Percentiles rank a stretch among this genome's conserved stretches.
phyloP scores from a whole-genome alignment of 2,113 vertebrate species.

The Scomber scombrus region DNA sequence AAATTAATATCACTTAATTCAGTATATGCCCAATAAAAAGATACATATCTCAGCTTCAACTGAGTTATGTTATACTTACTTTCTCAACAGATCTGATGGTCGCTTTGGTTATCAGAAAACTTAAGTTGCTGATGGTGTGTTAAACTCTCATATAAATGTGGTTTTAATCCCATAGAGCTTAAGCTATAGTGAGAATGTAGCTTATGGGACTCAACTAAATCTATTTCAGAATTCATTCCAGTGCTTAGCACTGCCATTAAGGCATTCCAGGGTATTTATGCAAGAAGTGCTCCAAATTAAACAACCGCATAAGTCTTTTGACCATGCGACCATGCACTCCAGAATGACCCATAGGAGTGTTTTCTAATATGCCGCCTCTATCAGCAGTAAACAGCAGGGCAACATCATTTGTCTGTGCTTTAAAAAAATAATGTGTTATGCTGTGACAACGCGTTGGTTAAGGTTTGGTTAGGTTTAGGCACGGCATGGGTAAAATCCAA shows the following conservation, averaged over 20 bases:
- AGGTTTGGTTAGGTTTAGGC: too few relatives aligned
- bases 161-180: slow-evolving; percentile 46
- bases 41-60: background rate
- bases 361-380: too few relatives aligned
- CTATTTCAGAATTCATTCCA: slow-evolving; percentile 36
- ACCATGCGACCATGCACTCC: too few relatives aligned
- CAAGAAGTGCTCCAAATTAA: too few relatives aligned
- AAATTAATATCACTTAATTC: slow-evolving; percentile 16
- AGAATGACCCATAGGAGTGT: too few relatives aligned
- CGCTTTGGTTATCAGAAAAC: slow-evolving; percentile 30
- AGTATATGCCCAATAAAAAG: background rate
- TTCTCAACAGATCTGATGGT: slow-evolving; percentile 1
- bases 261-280: slow-evolving; percentile 35
- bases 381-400: too few relatives aligned
- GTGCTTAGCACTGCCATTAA: slow-evolving; percentile 24
- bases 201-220: slow-evolving; percentile 49
- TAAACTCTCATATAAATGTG: slow-evolving; percentile 47
- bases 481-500: too few relatives aligned
- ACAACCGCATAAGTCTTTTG: too few relatives aligned
- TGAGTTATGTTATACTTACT: background rate
- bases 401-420: too few relatives aligned
- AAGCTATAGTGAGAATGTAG: slow-evolving; percentile 43
- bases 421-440: too few relatives aligned
- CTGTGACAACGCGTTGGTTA: too few relatives aligned
- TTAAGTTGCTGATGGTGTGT: slow-evolving; percentile 45